Evolutionary conservation across 2,113 vertebrate species (phyloP), one percentile per base, ranked within the genome.

Genomic region (Aythya baeri): DNA sequence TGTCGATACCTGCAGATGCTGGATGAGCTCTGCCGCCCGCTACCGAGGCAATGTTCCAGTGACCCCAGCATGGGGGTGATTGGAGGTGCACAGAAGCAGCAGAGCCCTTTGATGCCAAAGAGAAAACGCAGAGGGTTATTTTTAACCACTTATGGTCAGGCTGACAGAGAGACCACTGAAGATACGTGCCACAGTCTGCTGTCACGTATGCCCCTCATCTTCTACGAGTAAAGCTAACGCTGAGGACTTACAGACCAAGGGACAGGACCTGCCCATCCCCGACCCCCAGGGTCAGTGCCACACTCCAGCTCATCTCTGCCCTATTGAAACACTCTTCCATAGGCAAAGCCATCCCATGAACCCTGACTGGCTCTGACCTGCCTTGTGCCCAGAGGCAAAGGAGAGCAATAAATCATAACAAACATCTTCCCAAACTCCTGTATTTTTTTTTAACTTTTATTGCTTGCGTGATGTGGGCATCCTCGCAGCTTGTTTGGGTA

Each of bases 11-110:
- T 0, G 5, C 9, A 22, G 70, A 4, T 11, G 52, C 27, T 31
- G 74, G 83, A 11, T 27, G 3, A 81, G 36, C 22, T 17, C 57
- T 7, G 3, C 12, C 46, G 21, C 29, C 50, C 1, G 0, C 14
- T 31, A 5, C 21, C 0, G 1, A 3, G 25, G 13, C 9, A 20
- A 8, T 41, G 1, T 9, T 16, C 62, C 31, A 31, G 38, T 0
- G 46, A 49, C 20, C 2, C 17, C 26, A 2, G 6, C 3, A 5
- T 7, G 34, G 57, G 62, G 62, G 44, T 54, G 10, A 23, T 18
- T 26, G 58, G 20, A 43, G 46, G 5, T 4, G 5, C n/a, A 15
- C 4, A 9, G 29, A 32, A 59, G n/a, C 3, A 2, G 18, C 61
- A 20, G 25, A 54, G 18, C 61, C 18, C 27, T 5, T 8, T 0